Percentiles rank a stretch among this genome's conserved stretches.
phyloP scores from a whole-genome alignment of 2,888 invertebrate genomes.

The Microplitis manilae region DNA sequence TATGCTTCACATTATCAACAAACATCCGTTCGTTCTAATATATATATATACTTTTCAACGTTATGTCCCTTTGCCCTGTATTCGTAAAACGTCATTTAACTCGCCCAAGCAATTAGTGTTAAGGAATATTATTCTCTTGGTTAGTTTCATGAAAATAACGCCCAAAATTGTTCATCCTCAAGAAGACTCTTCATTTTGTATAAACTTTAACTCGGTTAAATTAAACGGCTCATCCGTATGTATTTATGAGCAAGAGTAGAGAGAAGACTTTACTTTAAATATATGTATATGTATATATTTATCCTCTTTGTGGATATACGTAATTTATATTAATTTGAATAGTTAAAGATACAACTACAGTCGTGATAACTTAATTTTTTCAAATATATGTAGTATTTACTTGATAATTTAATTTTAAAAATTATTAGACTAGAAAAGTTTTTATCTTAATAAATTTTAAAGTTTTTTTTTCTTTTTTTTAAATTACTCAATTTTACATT shows the following conservation, averaged over 20 bases:
- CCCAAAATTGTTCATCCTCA: slow-evolving; percentile 2
- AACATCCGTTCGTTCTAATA: background rate
- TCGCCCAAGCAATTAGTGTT: background rate
- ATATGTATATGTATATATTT: background rate
- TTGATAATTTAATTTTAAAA: background rate
- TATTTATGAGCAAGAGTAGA: background rate
- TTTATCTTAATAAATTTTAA: too few species aligned
- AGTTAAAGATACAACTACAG: background rate
- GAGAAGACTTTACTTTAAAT: background rate
- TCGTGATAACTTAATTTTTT: background rate
- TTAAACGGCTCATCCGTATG: background rate
- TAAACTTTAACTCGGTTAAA: background rate
- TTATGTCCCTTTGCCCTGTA: background rate
- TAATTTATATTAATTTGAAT: background rate
- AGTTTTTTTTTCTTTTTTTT: too few species aligned
- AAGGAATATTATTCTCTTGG: background rate
- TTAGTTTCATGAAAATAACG: background rate
- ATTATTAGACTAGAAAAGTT: too few species aligned
- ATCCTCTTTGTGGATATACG: background rate
- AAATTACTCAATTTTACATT: too few species aligned
- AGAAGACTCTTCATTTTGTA: slow-evolving; percentile 5
- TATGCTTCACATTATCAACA: slow-evolving; percentile 29
- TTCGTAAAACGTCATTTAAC: slow-evolving; percentile 17
- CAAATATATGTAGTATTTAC: background rate
- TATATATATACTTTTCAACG: slow-evolving; percentile 4